Evolutionary conservation across 2,113 vertebrate species (phyloP), one percentile per base, ranked within the genome.

Genomic region (Onychostruthus taczanowskii): DNA sequence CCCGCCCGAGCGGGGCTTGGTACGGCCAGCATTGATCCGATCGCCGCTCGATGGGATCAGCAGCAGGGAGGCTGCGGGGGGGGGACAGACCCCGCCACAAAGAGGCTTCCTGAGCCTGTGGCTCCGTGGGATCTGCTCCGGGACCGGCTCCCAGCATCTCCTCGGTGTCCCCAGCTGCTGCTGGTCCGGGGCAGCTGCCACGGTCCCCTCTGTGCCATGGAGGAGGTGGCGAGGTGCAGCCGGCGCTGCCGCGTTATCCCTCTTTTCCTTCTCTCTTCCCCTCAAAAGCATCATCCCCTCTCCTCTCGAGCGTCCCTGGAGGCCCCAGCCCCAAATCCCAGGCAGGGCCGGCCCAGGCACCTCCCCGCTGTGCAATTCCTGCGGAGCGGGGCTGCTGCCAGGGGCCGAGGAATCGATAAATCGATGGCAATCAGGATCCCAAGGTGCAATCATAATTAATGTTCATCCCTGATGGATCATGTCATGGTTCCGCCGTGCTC

Each of bases 371-470:
- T 13, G 55, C 73, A 39, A 91, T 86, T 93, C 94, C 92, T 56
- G 23, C 0, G 16, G 82, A 81, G 92, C 10, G n/a, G 56, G 88
- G 56, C 91, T 64, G 82, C 82, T 68, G 94, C 77, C 7, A 87
- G 63, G 85, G 93, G 50, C 83, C 67, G 70, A 16, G 72, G 52
- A 93, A 89, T 96, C 95, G 61, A 96, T 96, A 86, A 94, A 97
- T 97, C 97, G 84, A 96, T 96, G 2, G 13, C 87, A 95, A 96
- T 95, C 96, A 94, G 90, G 96, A 95, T 97, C 94, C 93, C 94
- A 74, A 94, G 84, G 95, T 93, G 94, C 82, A 96, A 96, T 97
- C 96, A 97, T 95, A 97, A 97, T 96, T 97, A 97, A 97, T 96
- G 96, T 95, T 94, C 96, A 92, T 94, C 88, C 76, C 80, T 92